Evolutionary conservation across 1,140 invertebrate genomes (phyloP).

Genomic region (Sminthurides bifidus): DNA sequence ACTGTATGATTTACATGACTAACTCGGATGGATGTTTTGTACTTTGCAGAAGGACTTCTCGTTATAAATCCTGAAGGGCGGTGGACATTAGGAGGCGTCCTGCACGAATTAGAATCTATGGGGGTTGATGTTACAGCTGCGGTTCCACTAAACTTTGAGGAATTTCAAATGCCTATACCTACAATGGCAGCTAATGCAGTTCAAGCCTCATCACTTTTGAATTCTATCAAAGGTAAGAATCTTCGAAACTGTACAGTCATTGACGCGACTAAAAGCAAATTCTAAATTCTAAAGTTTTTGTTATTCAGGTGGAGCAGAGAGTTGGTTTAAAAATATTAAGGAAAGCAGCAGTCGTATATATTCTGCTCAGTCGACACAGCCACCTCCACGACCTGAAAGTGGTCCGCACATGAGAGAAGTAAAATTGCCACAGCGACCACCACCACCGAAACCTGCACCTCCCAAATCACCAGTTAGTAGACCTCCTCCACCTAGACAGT

Average conservation of each 20-base stretch:
- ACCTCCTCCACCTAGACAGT: background rate
- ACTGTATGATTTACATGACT: background rate
- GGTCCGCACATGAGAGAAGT: background rate
- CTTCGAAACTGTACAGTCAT: background rate
- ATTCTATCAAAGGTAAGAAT: constrained; percentile 2
- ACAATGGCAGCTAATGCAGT: background rate
- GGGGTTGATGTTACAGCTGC: background rate
- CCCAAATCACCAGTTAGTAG: constrained; percentile 2
- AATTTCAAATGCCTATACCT: background rate
- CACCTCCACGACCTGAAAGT: constrained; percentile 5
- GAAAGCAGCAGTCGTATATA: constrained; percentile 18
- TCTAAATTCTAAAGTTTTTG: background rate
- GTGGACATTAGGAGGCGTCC: background rate
- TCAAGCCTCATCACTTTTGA: background rate
- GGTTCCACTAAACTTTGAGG: background rate
- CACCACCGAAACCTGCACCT: constrained; percentile 21
- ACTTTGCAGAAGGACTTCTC: background rate
- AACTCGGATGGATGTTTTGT: background rate
- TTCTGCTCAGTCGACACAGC: constrained; percentile 3
- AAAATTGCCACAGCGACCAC: background rate
- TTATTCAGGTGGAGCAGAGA: constrained; percentile 23
- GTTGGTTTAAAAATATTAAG: constrained; percentile 30
- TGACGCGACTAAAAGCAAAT: background rate
- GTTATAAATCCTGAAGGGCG: background rate
- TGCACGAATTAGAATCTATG: background rate